Conservation (phyloP, 2,797 vertebrate genomes). For the Macrochelys suwanniensis region DNA sequence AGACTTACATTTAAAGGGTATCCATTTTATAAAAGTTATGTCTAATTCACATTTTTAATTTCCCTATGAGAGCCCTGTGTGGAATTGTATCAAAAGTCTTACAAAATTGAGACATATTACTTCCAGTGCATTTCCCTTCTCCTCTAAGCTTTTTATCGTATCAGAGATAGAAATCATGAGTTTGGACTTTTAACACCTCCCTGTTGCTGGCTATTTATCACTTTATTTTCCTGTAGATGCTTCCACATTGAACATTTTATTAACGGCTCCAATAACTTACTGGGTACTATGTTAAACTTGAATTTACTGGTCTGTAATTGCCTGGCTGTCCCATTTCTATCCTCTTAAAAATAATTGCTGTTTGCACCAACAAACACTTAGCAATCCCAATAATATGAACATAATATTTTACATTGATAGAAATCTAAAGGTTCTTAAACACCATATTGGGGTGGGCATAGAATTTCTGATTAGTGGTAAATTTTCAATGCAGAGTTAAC, state of each 20-base stretch:
- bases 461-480: neutral
- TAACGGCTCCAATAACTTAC: neutral
- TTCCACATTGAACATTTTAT: constrained; percentile 5
- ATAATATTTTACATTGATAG: neutral
- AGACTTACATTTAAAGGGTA: constrained; percentile 8
- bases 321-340: neutral
- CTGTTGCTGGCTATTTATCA: constrained; percentile 63
- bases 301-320: constrained; percentile 19
- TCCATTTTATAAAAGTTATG: constrained; percentile 36
- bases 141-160: constrained; percentile 61
- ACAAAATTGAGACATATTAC: neutral
- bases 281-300: constrained; percentile 34
- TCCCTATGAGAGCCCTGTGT: neutral
- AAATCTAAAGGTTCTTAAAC: neutral
- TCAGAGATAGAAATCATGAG: constrained; percentile 63
- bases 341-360: constrained; percentile 6
- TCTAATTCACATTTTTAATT: constrained; percentile 36
- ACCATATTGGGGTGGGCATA: neutral
- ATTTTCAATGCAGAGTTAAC: neutral
- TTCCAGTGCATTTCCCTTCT: constrained; percentile 60
- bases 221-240: neutral
- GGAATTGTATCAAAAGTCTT: constrained; percentile 29
- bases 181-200: constrained; percentile 63
- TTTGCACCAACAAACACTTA: constrained; percentile 18
- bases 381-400: neutral